Percentiles rank a stretch among this genome's conserved stretches.
Conservation (phyloP, 2,797 vertebrate species). For the Sphenopsis melanotis region DNA sequence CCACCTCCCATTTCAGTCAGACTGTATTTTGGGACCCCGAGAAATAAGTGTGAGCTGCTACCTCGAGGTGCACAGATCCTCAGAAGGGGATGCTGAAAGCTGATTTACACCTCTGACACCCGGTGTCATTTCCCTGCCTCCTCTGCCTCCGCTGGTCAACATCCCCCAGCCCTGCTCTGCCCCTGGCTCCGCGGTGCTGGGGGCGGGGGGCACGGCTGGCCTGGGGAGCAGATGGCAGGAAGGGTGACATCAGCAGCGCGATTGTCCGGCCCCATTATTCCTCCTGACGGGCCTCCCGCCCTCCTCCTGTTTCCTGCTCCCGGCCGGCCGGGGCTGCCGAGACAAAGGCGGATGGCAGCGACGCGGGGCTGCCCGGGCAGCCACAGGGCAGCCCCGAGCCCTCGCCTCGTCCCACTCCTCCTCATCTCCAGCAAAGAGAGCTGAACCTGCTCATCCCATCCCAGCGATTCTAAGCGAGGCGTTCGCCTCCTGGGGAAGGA, state of each 20-base stretch:
- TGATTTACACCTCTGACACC: not conserved
- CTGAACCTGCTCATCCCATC: accelerated
- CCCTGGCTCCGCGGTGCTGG: not conserved
- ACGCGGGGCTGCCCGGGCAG: not conserved
- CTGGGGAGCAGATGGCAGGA: slow-evolving; percentile 71
- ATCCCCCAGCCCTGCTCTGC: not conserved
- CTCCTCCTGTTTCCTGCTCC: slow-evolving; percentile 63
- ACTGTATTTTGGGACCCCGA: not conserved
- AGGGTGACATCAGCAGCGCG: slow-evolving; percentile 65
- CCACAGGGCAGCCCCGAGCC: not conserved
- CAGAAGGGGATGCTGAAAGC: not conserved
- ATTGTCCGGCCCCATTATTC: slow-evolving; percentile 67
- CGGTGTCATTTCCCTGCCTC: not conserved
- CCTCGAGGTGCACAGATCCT: not conserved
- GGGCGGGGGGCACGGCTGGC: not conserved
- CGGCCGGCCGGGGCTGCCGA: not conserved
- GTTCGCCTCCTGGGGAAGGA: accelerated
- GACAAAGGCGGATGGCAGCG: slow-evolving; percentile 41
- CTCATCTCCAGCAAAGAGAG: not conserved
- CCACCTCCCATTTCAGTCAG: not conserved
- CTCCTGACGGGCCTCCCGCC: slow-evolving; percentile 59
- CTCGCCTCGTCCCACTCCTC: not conserved
- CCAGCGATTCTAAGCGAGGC: accelerated
- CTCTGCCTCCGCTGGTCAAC: not conserved
- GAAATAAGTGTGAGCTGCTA: not conserved